These are phyloP conservation scores for Caracal caracal DNA, from an alignment of 2,113 vertebrate genomes.

Conservation along the genomic window DNA sequence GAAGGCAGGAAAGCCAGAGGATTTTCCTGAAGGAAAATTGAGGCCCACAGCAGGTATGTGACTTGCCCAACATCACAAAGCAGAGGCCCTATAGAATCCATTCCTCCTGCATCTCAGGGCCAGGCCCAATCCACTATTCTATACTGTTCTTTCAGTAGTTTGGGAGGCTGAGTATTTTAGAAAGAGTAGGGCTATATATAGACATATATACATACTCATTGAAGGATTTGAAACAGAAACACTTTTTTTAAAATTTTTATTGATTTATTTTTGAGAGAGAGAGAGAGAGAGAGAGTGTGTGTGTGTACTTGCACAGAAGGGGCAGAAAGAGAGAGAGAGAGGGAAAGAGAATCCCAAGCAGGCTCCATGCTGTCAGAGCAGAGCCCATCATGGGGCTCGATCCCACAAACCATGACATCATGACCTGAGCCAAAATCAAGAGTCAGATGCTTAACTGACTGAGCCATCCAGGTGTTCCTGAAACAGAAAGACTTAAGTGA, in stretches of 20 bases:
- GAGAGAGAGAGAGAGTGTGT: too few species aligned
- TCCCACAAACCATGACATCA: too few species aligned
- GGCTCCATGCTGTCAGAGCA: too few species aligned
- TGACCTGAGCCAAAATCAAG: too few species aligned
- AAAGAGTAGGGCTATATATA: background rate
- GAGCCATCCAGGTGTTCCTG: background rate
- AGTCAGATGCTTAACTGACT: too few species aligned
- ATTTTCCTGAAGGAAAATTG: background rate
- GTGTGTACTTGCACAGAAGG: too few species aligned
- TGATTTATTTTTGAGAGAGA: too few species aligned
- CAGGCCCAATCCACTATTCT: background rate
- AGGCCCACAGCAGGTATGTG: background rate
- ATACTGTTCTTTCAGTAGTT: background rate
- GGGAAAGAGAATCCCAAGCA: too few species aligned
- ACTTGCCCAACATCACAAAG: background rate
- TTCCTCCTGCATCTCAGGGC: background rate
- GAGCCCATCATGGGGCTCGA: too few species aligned
- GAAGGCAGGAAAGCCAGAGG: background rate
- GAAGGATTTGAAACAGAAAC: constrained; percentile 20
- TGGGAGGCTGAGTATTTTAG: background rate
- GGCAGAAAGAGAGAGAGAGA: too few species aligned
- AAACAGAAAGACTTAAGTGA: constrained; percentile 28
- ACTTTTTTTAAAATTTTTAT: too few species aligned
- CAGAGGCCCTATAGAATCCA: background rate
- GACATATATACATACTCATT: background rate